Conservation (phyloP, 2,797 vertebrate genomes). For the Thamnophis elegans region DNA sequence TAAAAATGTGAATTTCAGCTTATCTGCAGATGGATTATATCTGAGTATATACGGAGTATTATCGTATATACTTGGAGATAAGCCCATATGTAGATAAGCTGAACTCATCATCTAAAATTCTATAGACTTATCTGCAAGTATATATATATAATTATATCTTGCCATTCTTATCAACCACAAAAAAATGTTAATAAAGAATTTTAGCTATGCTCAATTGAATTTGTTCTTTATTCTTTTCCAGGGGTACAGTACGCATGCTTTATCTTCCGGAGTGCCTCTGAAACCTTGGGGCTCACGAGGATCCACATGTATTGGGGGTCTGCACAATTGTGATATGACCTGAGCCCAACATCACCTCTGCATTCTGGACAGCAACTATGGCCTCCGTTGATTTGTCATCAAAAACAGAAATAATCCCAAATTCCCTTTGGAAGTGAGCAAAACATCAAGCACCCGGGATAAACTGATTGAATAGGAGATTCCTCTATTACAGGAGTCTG, state of each 20-base stretch:
- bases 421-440: neutral
- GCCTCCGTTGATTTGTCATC: neutral
- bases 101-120: neutral
- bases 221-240: neutral
- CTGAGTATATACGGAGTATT: neutral
- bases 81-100: neutral
- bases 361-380: neutral
- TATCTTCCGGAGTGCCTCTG: neutral
- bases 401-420: neutral
- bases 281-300: neutral
- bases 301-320: neutral
- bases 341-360: neutral
- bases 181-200: no score
- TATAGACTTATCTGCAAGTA: neutral
- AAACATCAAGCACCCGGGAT: neutral
- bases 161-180: neutral
- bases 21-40: neutral
- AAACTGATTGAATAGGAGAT: neutral
- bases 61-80: neutral
- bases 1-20: neutral
- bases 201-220: neutral
- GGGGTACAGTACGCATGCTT: neutral
- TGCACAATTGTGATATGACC: neutral
- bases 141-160: neutral
- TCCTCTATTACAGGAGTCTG: neutral